These are phyloP conservation scores for Andrena bicolor DNA, from an alignment of 2,888 invertebrate species.

Conservation along the genomic window DNA sequence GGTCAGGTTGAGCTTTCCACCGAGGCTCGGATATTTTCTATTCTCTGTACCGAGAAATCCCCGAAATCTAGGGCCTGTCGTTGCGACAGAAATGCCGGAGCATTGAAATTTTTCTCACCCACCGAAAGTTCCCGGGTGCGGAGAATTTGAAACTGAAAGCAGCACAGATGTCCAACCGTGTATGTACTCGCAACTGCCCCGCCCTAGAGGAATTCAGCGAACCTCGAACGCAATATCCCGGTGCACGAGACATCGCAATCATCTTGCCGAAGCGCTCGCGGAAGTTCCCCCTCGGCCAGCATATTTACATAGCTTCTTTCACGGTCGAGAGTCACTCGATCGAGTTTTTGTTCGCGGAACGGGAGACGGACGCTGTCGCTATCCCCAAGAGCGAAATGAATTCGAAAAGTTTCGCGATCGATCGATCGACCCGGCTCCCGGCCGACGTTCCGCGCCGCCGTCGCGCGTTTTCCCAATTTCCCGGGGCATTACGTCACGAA, in stretches of 20 bases:
- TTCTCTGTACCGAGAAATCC: not conserved
- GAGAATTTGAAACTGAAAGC: too few species aligned
- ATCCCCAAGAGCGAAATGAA: slow-evolving; percentile 16
- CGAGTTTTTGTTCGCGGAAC: not conserved
- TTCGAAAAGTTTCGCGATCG: slow-evolving; percentile 33
- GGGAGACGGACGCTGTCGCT: not conserved
- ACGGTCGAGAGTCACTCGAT: slow-evolving; percentile 9
- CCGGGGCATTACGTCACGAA: slow-evolving; percentile 26
- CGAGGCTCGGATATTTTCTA: too few species aligned
- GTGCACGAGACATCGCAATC: not conserved
- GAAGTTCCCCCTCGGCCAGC: not conserved
- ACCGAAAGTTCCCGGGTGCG: too few species aligned
- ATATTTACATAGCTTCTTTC: slow-evolving; percentile 19
- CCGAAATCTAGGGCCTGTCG: not conserved
- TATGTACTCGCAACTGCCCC: too few species aligned
- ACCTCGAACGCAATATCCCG: not conserved
- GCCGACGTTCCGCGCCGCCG: not conserved
- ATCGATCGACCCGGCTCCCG: slow-evolving; percentile 9
- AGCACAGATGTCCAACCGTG: too few species aligned
- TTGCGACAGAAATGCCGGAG: not conserved
- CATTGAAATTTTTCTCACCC: too few species aligned
- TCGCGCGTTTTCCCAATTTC: slow-evolving; percentile 34
- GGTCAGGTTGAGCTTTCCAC: not conserved
- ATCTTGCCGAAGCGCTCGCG: not conserved
- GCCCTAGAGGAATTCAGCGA: not conserved